Base-by-base conservation (phyloP, 2,888 invertebrate genomes). In the Malacosoma neustria region DNA sequence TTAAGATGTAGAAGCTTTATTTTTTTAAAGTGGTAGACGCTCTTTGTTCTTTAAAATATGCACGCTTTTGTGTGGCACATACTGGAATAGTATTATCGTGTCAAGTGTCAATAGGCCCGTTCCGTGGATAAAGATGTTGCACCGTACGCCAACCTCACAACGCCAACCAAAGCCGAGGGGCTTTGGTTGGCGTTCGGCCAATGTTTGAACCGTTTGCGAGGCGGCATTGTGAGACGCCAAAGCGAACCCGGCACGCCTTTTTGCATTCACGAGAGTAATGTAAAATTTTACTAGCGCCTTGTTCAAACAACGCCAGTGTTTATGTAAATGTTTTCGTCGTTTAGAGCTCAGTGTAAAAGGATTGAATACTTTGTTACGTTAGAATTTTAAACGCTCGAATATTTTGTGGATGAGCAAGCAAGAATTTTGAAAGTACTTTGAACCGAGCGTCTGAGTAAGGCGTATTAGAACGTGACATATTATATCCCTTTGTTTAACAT, bases 221-320 rank as follows among this genome's bases (percentile, higher is more conserved):
- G 54, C 59, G 59, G 61, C 57, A 52, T 55, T 52, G 59, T 61
- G 55, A 61, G 45, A 54, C 56, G 62, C 57, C 57, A 61, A 65
- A 66, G 63, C 57, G 66, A 68, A 69, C 60, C 52, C 58, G 57
- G 61, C 62, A 66, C 66, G 68, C 67, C 58, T 60, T 65, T 65
- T 65, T 64, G 62, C 63, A 61, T 64, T 60, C 49, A 56, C 44
- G 52, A 54, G 48, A 57, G 48, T 46, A 44, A 54, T 56, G 59
- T 57, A 55, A 61, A 65, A 59, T 53, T 51, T 62, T 59, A 58
- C 57, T 58, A 55, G 48, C 47, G 52, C 56, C 22, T 56, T 61
- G 54, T 57, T 51, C 53, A 55, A 54, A 56, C 52, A 53, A 46
- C 37, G 44, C 52, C 51, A 22, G 51, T 59, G 56, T 54, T 55